These are phyloP conservation scores for Linurgus olivaceus DNA, from an alignment of 2,797 vertebrate species.

Conservation along the genomic window DNA sequence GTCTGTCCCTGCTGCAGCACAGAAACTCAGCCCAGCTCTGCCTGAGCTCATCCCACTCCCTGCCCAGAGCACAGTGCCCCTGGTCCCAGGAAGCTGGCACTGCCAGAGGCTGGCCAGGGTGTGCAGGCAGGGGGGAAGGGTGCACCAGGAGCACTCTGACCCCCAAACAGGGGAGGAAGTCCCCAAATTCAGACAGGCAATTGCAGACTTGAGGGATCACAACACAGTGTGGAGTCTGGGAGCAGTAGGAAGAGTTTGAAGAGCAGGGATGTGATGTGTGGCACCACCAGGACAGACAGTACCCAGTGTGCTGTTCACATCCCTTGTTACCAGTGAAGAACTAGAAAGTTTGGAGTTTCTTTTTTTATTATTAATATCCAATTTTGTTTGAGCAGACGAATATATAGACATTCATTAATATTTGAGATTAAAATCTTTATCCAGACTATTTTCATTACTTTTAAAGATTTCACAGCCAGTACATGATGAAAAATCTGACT, in stretches of 20 bases:
- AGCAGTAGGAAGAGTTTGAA: not conserved
- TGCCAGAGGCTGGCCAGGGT: not conserved
- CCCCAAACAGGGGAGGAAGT: not conserved
- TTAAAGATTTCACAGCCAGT: not conserved
- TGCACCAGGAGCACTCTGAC: not conserved
- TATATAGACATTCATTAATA: not conserved
- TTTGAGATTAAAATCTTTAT: not conserved
- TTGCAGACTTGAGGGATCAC: not conserved
- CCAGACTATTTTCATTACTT: not conserved
- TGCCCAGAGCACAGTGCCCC: not conserved
- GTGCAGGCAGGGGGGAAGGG: not conserved
- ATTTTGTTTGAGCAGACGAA: not conserved
- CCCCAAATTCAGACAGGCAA: rapidly evolving
- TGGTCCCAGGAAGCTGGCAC: not conserved
- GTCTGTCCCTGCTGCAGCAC: not conserved
- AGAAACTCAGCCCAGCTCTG: not conserved
- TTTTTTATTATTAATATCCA: not conserved
- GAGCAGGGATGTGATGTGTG: not conserved
- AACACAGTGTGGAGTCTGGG: rapidly evolving
- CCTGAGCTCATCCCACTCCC: not conserved
- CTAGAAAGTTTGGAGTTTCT: not conserved
- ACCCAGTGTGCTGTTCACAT: not conserved
- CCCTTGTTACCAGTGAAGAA: not conserved
- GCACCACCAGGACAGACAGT: not conserved
- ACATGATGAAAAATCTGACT: not conserved